Percentiles rank a stretch among this genome's conserved stretches.
Evolutionary conservation across 2,113 vertebrate genomes (phyloP).

Genomic region (Mustela lutreola): DNA sequence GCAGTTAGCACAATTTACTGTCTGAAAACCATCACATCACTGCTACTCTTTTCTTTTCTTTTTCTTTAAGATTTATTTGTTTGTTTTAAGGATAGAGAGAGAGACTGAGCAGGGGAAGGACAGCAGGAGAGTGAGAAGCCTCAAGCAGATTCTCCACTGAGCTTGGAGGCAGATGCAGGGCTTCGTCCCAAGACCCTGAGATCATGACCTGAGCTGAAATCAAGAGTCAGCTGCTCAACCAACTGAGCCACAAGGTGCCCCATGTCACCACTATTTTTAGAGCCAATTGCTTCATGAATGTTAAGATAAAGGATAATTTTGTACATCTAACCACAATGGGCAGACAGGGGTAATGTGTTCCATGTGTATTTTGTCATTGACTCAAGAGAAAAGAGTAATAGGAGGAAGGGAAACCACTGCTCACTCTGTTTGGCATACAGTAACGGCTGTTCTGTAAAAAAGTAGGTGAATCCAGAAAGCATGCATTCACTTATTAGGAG

Average conservation of each 20-base stretch:
- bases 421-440: background rate
- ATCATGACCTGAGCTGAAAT: background rate
- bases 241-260: background rate
- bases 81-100: background rate
- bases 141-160: background rate
- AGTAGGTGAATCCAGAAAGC: background rate
- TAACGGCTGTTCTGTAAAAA: background rate
- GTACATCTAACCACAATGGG: slow-evolving; percentile 69
- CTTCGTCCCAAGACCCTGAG: background rate
- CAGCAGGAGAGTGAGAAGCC: background rate
- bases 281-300: slow-evolving; percentile 83
- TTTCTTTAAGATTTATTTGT: background rate
- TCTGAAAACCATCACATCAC: slow-evolving; percentile 60
- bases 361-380: slow-evolving; percentile 67
- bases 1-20: slow-evolving; percentile 77
- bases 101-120: background rate
- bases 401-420: background rate
- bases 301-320: slow-evolving; percentile 78
- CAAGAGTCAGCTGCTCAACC: background rate
- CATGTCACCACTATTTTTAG: slow-evolving; percentile 13
- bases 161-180: background rate
- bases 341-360: slow-evolving; percentile 69
- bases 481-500: background rate
- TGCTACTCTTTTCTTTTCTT: slow-evolving; percentile 60
- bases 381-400: slow-evolving; percentile 5